phyloP scores from a whole-genome alignment of 2,113 vertebrate genomes.

The Neomonachus schauinslandi region DNA sequence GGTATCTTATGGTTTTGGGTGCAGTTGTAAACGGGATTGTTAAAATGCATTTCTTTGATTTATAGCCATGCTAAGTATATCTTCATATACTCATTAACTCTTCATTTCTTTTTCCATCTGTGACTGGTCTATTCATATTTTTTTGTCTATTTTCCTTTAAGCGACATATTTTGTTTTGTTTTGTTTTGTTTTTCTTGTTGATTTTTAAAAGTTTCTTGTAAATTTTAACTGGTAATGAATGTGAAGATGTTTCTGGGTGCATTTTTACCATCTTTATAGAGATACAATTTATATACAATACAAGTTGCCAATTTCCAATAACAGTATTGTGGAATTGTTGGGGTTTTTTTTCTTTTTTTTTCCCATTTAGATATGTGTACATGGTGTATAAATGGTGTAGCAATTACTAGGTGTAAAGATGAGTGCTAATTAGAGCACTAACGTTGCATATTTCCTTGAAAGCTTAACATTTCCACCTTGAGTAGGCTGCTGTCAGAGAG shows the following conservation, averaged over 20 bases:
- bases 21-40: not conserved
- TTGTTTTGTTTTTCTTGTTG: not conserved
- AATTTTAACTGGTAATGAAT: not conserved
- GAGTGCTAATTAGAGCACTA: not conserved
- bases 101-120: not conserved
- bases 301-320: not conserved
- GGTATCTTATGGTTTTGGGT: no score
- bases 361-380: not conserved
- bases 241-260: not conserved
- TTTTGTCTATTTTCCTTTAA: not conserved
- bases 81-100: not conserved
- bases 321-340: not conserved
- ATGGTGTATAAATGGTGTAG: not conserved
- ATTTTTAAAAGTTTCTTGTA: not conserved
- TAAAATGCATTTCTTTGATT: not conserved
- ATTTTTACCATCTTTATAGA: not conserved
- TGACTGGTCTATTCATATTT: not conserved
- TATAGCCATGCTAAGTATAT: not conserved
- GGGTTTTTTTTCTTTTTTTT: not conserved
- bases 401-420: not conserved
- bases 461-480: not conserved
- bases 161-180: not conserved
- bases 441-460: not conserved
- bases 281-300: not conserved
- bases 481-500: not conserved